A percentile compares a stretch with the other conserved stretches of the same genome.
phyloP scores from a whole-genome alignment of 2,797 vertebrate genomes.

The Megaceryle alcyon region DNA sequence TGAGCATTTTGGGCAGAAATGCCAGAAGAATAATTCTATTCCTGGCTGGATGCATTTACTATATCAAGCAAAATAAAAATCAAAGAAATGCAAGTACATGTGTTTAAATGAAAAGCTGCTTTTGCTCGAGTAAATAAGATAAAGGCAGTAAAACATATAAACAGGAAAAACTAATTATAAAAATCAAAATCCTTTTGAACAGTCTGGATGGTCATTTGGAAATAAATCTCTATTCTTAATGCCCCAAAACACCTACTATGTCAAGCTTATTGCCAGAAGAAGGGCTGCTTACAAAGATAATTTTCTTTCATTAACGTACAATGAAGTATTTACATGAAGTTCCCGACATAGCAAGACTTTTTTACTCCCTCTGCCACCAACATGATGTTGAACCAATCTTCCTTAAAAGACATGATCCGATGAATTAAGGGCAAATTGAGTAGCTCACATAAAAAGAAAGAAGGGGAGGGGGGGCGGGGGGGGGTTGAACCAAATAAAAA shows the following conservation, averaged over 20 bases:
- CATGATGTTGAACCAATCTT: background rate
- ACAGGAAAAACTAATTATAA: slow-evolving; percentile 34
- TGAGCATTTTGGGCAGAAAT: background rate
- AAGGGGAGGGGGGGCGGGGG: too few species aligned
- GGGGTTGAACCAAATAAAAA: background rate
- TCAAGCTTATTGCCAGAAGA: slow-evolving; percentile 49
- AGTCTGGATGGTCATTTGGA: slow-evolving; percentile 32
- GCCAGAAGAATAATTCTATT: background rate
- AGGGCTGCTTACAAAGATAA: slow-evolving; percentile 51
- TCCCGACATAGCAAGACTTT: slow-evolving; percentile 3
- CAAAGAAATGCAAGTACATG: background rate
- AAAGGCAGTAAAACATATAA: background rate
- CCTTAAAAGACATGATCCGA: slow-evolving; percentile 8
- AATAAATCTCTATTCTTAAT: slow-evolving; percentile 42
- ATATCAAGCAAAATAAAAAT: background rate
- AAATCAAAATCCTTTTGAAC: slow-evolving; percentile 40
- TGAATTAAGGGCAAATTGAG: slow-evolving; percentile 47
- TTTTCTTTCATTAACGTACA: slow-evolving; percentile 44
- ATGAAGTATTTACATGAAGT: background rate
- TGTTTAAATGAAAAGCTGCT: background rate
- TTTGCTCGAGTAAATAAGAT: slow-evolving; percentile 7
- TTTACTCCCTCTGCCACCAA: background rate
- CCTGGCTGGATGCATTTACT: background rate
- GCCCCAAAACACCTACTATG: background rate
- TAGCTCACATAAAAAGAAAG: background rate